Percentiles rank a stretch among this genome's conserved stretches.
These are phyloP conservation scores for Podabrus alpinus DNA, from an alignment of 2,888 invertebrate species.

Conservation along the genomic window DNA sequence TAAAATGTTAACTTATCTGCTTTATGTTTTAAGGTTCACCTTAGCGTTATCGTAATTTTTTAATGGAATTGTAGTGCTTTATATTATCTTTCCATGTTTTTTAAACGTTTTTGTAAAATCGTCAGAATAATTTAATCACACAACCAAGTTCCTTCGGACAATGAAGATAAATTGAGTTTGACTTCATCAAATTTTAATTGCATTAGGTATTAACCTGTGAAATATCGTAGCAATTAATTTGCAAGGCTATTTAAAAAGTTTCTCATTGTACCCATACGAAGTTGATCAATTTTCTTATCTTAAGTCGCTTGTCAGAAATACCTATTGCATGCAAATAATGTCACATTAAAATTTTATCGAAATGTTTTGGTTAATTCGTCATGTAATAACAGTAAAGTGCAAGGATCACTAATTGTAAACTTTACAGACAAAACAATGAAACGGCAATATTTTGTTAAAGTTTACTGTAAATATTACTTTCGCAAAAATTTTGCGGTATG, in stretches of 20 bases:
- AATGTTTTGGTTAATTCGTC: conserved; percentile 7
- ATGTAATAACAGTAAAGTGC: neutral
- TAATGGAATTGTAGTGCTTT: neutral
- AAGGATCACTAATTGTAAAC: neutral
- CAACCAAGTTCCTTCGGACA: neutral
- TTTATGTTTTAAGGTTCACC: neutral
- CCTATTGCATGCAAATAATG: conserved; percentile 9
- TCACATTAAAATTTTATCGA: conserved; percentile 18
- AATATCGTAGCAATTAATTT: conserved; percentile 7
- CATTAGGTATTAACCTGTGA: neutral
- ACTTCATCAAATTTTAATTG: neutral
- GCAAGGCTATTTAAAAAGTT: conserved; percentile 21
- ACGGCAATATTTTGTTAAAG: conserved; percentile 1
- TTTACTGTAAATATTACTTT: conserved; percentile 9
- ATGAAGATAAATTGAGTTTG: neutral
- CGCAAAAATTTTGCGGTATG: conserved; percentile 26
- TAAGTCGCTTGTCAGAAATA: conserved; percentile 16
- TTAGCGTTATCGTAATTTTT: neutral
- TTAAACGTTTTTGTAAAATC: neutral
- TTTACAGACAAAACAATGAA: neutral
- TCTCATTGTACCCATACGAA: conserved; percentile 9
- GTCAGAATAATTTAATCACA: neutral
- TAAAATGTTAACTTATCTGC: neutral
- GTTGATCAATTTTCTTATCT: conserved; percentile 25
- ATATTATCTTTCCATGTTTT: neutral